Evolutionary conservation across 2,113 vertebrate genomes (phyloP).

Genomic region (Pongo abelii): DNA sequence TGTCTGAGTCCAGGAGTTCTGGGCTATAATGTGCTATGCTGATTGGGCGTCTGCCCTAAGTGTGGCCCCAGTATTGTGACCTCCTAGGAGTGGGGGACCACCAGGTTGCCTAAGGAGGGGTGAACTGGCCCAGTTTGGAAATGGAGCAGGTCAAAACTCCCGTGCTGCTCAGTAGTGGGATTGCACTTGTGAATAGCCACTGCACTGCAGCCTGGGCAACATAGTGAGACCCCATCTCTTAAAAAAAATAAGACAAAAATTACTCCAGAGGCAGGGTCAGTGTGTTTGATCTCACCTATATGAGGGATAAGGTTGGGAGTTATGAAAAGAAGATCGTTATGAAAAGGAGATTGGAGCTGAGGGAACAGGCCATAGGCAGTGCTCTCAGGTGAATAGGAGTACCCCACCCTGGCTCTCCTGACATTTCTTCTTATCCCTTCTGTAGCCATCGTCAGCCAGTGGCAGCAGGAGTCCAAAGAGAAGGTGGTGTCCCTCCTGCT

Average conservation of each 20-base stretch:
- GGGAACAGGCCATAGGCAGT: neutral
- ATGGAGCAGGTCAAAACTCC: too few relatives aligned
- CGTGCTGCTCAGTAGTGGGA: too few relatives aligned
- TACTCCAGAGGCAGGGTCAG: neutral
- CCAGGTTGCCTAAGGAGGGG: too few relatives aligned
- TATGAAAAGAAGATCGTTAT: neutral
- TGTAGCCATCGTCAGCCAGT: constrained; percentile 93
- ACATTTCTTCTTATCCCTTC: constrained; percentile 10
- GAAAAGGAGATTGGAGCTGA: neutral
- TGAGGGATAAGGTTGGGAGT: neutral
- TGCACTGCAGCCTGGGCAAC: too few relatives aligned
- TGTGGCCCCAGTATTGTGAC: too few relatives aligned
- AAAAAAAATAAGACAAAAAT: neutral
- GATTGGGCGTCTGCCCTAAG: too few relatives aligned
- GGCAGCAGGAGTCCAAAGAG: constrained; percentile 95
- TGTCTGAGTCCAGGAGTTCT: too few relatives aligned
- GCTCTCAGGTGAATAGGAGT: neutral
- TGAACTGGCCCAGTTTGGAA: too few relatives aligned
- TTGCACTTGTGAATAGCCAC: too few relatives aligned
- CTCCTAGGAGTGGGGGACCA: too few relatives aligned
- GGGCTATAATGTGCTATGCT: too few relatives aligned
- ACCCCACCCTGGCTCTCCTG: neutral
- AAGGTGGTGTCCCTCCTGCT: constrained; percentile 93
- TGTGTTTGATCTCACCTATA: neutral
- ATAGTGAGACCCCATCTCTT: too few relatives aligned